phyloP scores from a whole-genome alignment of 2,797 vertebrate species.

The Periophthalmus magnuspinnatus region DNA sequence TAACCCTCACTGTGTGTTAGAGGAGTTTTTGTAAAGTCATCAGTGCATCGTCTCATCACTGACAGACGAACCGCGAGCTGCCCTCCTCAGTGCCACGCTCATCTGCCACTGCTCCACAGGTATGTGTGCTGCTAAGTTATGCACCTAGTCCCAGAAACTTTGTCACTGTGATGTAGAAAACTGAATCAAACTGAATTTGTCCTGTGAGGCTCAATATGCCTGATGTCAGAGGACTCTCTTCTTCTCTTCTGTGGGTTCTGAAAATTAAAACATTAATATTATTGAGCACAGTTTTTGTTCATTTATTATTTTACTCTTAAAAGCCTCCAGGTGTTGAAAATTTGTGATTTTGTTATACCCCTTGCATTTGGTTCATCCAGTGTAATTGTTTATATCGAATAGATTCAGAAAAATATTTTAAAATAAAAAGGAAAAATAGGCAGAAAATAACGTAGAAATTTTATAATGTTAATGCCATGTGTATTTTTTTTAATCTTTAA shows the following conservation, averaged over 20 bases:
- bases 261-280: no score
- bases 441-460: not conserved
- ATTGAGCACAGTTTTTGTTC: no score
- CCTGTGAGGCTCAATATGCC: not conserved
- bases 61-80: constrained; percentile 18
- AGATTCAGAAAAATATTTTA: no score
- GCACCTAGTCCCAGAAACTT: constrained; percentile 13
- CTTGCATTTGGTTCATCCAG: no score
- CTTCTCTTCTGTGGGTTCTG: not conserved
- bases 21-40: constrained; percentile 53
- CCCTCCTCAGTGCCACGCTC: constrained; percentile 13
- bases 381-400: no score
- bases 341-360: no score
- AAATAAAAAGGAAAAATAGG: not conserved
- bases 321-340: no score
- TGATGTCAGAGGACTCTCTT: not conserved
- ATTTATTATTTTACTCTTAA: no score
- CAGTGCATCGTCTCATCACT: constrained; percentile 19
- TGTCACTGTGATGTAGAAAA: not conserved
- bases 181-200: not conserved
- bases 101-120: constrained; percentile 43
- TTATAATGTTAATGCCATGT: not conserved
- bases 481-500: not conserved
- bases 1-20: constrained; percentile 61
- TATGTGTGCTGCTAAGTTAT: constrained; percentile 38